phyloP scores from a whole-genome alignment of 2,113 vertebrate genomes.

The Burhinus bistriatus region DNA sequence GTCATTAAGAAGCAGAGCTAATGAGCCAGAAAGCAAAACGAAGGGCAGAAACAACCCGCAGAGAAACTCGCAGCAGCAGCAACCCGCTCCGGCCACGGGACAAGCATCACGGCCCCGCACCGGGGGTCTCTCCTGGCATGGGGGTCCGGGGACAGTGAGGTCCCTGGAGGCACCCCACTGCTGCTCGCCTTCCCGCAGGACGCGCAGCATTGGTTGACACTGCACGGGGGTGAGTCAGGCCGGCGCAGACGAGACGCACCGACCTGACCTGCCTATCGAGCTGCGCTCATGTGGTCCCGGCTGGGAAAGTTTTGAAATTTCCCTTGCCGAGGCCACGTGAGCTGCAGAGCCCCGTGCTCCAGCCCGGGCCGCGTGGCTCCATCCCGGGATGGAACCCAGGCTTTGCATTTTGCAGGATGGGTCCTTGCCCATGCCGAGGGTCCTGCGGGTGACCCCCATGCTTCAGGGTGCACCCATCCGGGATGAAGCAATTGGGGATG shows the following conservation, averaged over 20 bases:
- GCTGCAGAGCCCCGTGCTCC: fast-evolving
- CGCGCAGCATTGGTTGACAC: fast-evolving
- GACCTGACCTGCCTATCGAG: background rate
- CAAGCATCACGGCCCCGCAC: fast-evolving
- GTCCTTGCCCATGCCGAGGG: fast-evolving
- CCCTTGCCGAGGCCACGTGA: background rate
- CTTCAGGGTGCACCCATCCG: fast-evolving
- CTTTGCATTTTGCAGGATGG: background rate
- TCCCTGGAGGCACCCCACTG: background rate
- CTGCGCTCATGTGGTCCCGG: background rate
- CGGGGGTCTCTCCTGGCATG: fast-evolving
- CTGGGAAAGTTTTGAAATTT: constrained; percentile 24
- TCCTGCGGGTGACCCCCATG: fast-evolving
- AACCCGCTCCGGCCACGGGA: background rate
- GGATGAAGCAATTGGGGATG: fast-evolving
- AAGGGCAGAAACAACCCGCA: background rate
- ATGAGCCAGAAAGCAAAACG: background rate
- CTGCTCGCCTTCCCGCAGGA: background rate
- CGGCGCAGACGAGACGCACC: background rate
- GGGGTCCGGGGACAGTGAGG: background rate
- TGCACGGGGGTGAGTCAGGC: background rate
- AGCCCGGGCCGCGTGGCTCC: background rate
- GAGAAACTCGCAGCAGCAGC: background rate
- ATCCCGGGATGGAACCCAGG: fast-evolving
- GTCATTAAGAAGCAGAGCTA: constrained; percentile 1